Conservation (phyloP, 2,888 invertebrate species). For the Parnassius smintheus region DNA sequence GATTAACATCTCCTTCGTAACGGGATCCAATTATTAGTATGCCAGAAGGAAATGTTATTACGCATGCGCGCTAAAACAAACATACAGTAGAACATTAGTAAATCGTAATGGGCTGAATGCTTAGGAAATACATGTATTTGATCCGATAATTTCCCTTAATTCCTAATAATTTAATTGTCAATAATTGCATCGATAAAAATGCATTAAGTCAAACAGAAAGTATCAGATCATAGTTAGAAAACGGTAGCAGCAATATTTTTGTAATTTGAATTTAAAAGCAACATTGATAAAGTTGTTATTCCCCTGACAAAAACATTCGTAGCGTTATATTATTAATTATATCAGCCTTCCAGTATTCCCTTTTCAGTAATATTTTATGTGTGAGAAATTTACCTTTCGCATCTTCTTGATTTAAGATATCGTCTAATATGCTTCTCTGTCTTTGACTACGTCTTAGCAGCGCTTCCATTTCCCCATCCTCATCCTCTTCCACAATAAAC, state of each 20-base stretch:
- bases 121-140: constrained; percentile 30
- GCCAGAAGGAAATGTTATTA: constrained; percentile 82
- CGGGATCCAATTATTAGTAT: constrained; percentile 76
- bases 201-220: constrained; percentile 36
- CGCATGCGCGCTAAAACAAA: constrained; percentile 81
- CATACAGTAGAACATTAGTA: constrained; percentile 75
- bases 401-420: constrained; percentile 84
- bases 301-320: constrained; percentile 56
- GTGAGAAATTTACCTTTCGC: constrained; percentile 76
- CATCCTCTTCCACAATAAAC: constrained; percentile 72
- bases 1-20: constrained; percentile 61
- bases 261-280: constrained; percentile 49
- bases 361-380: constrained; percentile 55
- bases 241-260: constrained; percentile 46
- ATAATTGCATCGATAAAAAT: neutral
- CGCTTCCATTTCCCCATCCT: constrained; percentile 83
- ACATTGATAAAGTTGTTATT: constrained; percentile 47
- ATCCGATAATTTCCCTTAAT: constrained; percentile 45
- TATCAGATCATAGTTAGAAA: constrained; percentile 47
- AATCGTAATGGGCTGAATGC: constrained; percentile 38
- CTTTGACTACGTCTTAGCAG: constrained; percentile 83
- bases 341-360: constrained; percentile 58
- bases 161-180: neutral
- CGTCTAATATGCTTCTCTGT: constrained; percentile 86
- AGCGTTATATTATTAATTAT: constrained; percentile 63